Conservation (phyloP, 1,140 invertebrate genomes). For the Periplaneta americana region DNA sequence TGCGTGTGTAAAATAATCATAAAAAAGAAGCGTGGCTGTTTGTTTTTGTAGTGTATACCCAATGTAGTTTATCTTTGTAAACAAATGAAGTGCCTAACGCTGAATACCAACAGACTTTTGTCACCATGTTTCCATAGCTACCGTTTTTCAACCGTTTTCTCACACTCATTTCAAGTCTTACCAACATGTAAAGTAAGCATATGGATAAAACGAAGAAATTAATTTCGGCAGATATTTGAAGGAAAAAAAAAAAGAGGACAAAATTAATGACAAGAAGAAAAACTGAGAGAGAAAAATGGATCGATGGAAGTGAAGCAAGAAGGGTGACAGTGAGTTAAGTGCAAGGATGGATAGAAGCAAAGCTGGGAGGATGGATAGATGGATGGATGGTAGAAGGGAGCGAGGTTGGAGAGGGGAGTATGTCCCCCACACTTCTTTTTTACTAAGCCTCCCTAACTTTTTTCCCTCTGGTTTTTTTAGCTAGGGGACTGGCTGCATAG, state of each 20-base stretch:
- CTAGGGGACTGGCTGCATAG: constrained; percentile 9
- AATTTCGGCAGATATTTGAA: background rate
- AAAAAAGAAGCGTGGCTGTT: too few species aligned
- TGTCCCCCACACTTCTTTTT: background rate
- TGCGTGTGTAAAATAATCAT: too few species aligned
- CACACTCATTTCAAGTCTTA: too few species aligned
- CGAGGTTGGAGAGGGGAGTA: background rate
- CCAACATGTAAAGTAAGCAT: too few species aligned
- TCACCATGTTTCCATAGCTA: too few species aligned
- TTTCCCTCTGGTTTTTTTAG: background rate
- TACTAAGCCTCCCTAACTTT: background rate
- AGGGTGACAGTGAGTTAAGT: background rate
- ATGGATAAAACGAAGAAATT: background rate
- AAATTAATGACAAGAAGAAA: background rate
- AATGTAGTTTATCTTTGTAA: too few species aligned
- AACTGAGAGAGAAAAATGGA: background rate
- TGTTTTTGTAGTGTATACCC: too few species aligned
- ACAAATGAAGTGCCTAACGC: background rate
- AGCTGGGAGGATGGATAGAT: background rate
- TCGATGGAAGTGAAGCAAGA: background rate
- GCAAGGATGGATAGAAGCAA: background rate
- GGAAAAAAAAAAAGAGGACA: too few species aligned
- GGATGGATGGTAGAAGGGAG: constrained; percentile 2
- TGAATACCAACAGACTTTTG: background rate
- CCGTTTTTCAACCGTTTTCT: too few species aligned